Conservation (phyloP, 1,140 invertebrate species). For the Lepidurus packardi region DNA sequence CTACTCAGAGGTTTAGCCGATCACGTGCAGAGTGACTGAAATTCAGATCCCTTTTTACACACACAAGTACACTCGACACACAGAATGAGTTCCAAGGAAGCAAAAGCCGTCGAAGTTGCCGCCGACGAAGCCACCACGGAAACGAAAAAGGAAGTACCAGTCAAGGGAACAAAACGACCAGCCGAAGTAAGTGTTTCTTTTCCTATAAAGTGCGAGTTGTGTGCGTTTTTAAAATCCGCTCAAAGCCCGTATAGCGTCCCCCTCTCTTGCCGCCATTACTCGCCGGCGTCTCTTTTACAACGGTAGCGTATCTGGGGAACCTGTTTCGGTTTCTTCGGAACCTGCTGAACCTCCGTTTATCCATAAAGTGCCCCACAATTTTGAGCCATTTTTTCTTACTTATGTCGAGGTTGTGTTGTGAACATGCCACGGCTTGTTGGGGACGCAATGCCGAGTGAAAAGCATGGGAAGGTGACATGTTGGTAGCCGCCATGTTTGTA, state of each 20-base stretch:
- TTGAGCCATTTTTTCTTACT: neutral
- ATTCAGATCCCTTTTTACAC: constrained; percentile 1
- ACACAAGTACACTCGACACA: constrained; percentile 17
- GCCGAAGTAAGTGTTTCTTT: constrained; percentile 31
- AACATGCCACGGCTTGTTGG: neutral
- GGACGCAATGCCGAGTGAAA: neutral
- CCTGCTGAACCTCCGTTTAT: too few relatives aligned
- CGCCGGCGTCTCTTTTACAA: constrained; percentile 4
- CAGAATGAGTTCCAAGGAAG: constrained; percentile 35
- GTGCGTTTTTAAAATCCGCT: neutral
- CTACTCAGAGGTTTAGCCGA: constrained; percentile 21
- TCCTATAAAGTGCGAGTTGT: neutral
- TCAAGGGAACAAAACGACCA: constrained; percentile 33
- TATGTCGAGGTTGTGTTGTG: neutral
- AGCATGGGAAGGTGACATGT: constrained; percentile 21
- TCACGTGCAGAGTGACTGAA: constrained; percentile 15
- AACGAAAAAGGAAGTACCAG: constrained; percentile 29
- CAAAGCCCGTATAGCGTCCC: neutral
- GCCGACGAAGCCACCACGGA: constrained; percentile 32
- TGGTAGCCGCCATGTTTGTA: constrained; percentile 13
- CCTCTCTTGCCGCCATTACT: neutral
- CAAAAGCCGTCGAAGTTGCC: constrained; percentile 30
- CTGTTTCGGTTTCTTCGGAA: too few relatives aligned
- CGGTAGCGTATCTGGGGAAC: neutral
- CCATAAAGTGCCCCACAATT: too few relatives aligned